Base-by-base conservation (phyloP, 2,888 invertebrate genomes). In the Eupithecia subumbrata region DNA sequence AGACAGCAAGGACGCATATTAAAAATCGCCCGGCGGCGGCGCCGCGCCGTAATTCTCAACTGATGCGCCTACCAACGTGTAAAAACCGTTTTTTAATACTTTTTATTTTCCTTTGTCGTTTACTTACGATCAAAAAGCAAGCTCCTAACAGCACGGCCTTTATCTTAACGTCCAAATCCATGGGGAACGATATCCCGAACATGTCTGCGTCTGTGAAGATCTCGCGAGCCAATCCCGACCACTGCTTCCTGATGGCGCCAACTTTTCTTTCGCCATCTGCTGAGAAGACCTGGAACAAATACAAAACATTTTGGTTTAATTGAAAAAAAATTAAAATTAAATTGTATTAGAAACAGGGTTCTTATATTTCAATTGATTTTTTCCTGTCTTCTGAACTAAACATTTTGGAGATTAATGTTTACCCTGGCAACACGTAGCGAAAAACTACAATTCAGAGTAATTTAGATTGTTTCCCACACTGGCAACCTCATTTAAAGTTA, bases 181-280 rank as follows among this genome's bases (percentile, higher is more conserved):
- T 95, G 0, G 99, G 99, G 90, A 99, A 99, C n/a, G 96, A 96
- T 78, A 99, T 97, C 40, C 98, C 98, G 90, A 98, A 99, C 90
- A 97, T 97, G 90, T 98, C 98, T 0, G 98, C 95, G 91, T 98
- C 98, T 0, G 98, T 98, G 88, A 98, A 98, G 76, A 96, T 91
- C 93, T 98, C 98, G 75, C 97, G 96, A 1, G 96, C 95, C 68
- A 98, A 85, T 0, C 98, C 98, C 0, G 97, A 96, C 98, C 98
- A 98, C 87, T 98, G 97, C 89, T 98, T 98, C 0, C 97, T 97
- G 82, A 99, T 98, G 88, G 96, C 96, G 1, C 99, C 99, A 75
- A 99, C 97, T 91, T 97, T 96, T 0, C 96, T 96, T 75, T 96
- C 95, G 5, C 97, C 97, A 87, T 98, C 98, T 69, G 96, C 93